phyloP scores from a whole-genome alignment of 2,113 vertebrate genomes.

The Sapayoa aenigma region DNA sequence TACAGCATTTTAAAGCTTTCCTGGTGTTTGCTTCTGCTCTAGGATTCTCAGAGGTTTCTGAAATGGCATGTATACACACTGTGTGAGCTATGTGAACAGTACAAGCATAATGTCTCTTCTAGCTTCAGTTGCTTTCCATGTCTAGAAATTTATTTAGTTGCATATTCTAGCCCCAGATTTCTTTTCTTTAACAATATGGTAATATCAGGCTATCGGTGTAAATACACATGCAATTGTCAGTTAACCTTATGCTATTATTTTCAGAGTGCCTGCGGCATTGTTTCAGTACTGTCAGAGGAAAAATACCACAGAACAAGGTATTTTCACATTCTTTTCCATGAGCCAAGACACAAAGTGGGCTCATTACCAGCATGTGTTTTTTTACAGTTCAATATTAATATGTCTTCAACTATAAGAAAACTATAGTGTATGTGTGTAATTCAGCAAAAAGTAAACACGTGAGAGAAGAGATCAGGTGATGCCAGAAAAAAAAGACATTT shows the following conservation, averaged over 20 bases:
- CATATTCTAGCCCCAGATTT: conserved; percentile 47
- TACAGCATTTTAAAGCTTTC: background rate
- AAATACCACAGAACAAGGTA: conserved; percentile 69
- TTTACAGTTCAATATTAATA: conserved; percentile 66
- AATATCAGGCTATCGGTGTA: conserved; percentile 76
- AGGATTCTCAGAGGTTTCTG: background rate
- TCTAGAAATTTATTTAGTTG: conserved; percentile 65
- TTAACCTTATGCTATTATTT: conserved; percentile 78
- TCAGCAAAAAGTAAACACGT: conserved; percentile 65
- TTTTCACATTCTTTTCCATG: conserved; percentile 65
- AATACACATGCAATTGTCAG: conserved; percentile 81
- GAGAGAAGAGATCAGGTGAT: conserved; percentile 28
- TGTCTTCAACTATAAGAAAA: conserved; percentile 52
- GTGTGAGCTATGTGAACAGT: background rate
- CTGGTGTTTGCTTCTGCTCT: background rate
- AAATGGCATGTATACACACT: background rate
- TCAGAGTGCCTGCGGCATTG: conserved; percentile 73
- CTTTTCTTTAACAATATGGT: conserved; percentile 71
- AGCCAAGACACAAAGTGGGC: conserved; percentile 69
- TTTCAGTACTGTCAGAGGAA: conserved; percentile 75
- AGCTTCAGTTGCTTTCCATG: conserved; percentile 38
- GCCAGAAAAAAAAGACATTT: conserved; percentile 24
- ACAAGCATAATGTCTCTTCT: background rate
- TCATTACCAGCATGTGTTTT: conserved; percentile 76
- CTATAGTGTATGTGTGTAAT: conserved; percentile 13